phyloP scores from a whole-genome alignment of 2,888 invertebrate species.

The Cephus pygmeus region DNA sequence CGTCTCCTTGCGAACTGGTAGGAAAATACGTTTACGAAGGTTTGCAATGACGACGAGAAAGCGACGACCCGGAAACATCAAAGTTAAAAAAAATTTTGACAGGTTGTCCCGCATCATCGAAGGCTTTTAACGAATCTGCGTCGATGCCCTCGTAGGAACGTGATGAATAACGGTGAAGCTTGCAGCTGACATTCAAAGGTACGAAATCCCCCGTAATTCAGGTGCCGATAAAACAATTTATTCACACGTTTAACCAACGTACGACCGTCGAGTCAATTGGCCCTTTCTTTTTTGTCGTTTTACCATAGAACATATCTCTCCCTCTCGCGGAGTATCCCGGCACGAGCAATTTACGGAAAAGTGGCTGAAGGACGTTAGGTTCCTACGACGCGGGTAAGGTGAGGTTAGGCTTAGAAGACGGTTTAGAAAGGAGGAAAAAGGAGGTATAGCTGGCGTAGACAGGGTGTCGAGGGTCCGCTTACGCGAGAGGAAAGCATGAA shows the following conservation, averaged over 20 bases:
- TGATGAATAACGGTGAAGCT: not conserved
- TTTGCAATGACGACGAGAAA: not conserved
- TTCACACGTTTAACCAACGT: not conserved
- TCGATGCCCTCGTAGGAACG: not conserved
- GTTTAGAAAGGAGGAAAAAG: not conserved
- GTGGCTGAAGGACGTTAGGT: not conserved
- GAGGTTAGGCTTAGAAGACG: not conserved
- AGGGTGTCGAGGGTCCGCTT: not conserved
- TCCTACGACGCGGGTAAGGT: not conserved
- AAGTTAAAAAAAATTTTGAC: not conserved
- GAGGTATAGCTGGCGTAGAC: not conserved
- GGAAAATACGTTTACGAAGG: not conserved
- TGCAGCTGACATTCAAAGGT: not conserved
- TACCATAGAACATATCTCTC: not conserved
- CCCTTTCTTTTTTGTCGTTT: not conserved
- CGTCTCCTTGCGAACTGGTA: not conserved
- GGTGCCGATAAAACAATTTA: not conserved
- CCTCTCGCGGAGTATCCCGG: not conserved
- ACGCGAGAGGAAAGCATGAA: not conserved
- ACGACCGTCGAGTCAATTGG: not conserved
- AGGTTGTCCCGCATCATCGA: not conserved
- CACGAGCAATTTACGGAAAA: not conserved
- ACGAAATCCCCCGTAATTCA: not conserved
- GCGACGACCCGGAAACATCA: not conserved
- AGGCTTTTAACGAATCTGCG: constrained; percentile 1